A percentile compares a stretch with the other conserved stretches of the same genome.
Conservation (phyloP, 2,888 invertebrate species). For the Boloria selene region DNA sequence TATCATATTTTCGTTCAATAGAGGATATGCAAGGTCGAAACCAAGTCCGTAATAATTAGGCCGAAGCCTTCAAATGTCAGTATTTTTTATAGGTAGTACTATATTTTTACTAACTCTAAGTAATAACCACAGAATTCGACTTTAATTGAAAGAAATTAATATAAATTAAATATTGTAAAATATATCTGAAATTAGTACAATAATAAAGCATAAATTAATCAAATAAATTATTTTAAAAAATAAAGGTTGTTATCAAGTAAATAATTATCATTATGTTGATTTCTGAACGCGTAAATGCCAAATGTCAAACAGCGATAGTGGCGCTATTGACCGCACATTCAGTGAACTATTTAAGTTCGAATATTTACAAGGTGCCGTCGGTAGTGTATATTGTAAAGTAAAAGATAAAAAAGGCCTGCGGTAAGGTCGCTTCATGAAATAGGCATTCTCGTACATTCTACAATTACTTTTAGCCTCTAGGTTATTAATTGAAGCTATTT, state of each 20-base stretch:
- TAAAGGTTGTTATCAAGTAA: not conserved
- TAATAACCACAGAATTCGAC: too few species aligned
- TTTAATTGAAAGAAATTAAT: too few species aligned
- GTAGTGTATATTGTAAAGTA: slow-evolving; percentile 25
- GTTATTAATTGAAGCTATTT: slow-evolving; percentile 8
- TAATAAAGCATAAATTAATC: too few species aligned
- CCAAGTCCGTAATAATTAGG: too few species aligned
- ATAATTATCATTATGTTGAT: not conserved
- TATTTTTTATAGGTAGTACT: too few species aligned
- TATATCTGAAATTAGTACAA: too few species aligned
- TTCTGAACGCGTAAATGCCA: slow-evolving; percentile 30
- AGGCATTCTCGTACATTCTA: slow-evolving; percentile 26
- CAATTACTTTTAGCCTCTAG: slow-evolving; percentile 12
- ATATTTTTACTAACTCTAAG: too few species aligned
- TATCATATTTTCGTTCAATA: too few species aligned
- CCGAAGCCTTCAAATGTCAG: too few species aligned
- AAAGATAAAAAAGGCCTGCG: slow-evolving; percentile 24
- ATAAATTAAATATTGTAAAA: too few species aligned
- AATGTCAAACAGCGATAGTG: slow-evolving; percentile 32
- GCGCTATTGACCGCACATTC: slow-evolving; percentile 18
- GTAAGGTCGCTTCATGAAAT: slow-evolving; percentile 23
- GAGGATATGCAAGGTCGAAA: too few species aligned
- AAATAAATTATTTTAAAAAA: not conserved
- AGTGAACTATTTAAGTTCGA: slow-evolving; percentile 33
- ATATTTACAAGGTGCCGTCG: slow-evolving; percentile 33